Evolutionary conservation across 2,797 vertebrate genomes (phyloP).

Genomic region (Hydrophis major): DNA sequence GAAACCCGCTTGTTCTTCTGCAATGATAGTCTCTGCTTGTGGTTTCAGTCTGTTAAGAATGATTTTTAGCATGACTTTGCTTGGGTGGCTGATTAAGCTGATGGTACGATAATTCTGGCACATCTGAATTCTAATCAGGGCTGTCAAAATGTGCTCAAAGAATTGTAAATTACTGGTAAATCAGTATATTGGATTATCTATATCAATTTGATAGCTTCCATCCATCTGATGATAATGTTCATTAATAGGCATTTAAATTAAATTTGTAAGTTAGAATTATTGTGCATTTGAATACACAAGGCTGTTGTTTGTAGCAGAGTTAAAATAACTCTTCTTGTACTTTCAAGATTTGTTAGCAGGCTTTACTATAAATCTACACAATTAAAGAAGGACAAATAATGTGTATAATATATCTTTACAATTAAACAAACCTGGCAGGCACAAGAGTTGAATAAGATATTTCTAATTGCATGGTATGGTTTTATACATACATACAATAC

Average conservation of each 20-base stretch:
- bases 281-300: conserved; percentile 10
- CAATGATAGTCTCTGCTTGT: no score
- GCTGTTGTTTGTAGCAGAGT: conserved; percentile 3
- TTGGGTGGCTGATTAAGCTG: no score
- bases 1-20: no score
- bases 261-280: background rate
- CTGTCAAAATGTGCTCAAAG: background rate
- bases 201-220: background rate
- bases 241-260: conserved; percentile 30
- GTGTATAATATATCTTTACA: background rate
- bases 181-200: background rate
- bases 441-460: background rate
- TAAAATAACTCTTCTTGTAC: background rate
- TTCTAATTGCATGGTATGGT: background rate
- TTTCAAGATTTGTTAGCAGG: conserved; percentile 18
- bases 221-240: background rate
- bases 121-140: background rate
- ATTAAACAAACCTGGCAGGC: conserved; percentile 14
- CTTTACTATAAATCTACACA: background rate
- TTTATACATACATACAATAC: background rate
- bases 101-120: no score
- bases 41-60: no score
- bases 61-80: no score
- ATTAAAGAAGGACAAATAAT: conserved; percentile 23
- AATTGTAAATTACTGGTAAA: background rate